Evolutionary conservation across 1,140 invertebrate species (phyloP), one percentile per base, ranked within the genome.

Genomic region (Drosophila bifasciata): DNA sequence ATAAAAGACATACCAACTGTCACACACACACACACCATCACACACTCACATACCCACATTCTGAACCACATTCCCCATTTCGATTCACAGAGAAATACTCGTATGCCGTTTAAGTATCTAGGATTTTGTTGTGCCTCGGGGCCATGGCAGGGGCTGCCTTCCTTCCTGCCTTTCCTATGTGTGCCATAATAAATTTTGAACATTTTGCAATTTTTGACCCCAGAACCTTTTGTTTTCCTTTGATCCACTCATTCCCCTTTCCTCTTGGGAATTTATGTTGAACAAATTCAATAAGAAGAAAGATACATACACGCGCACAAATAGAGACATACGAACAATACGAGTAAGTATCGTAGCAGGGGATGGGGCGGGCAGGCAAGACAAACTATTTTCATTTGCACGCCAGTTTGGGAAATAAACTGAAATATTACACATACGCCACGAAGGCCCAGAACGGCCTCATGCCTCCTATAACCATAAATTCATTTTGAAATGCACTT

Each of bases 341-440:
- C 28, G 8, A 8, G 28, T 28, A 28, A 28, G 7, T 28, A 28
- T 28, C 28, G 28, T 9, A 28, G 28, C 8, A 28, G 28, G 3
- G n/a, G n/a, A n/a, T n/a, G n/a, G n/a, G n/a, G n/a, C n/a, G n/a
- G n/a, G 23, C 8, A 16, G 28, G 48, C 45, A 32, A 43, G 23
- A 44, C 23, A 62, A 74, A 83, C 68, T 49, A 60, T 60, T 83
- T 83, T 69, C 60, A 81, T 64, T 74, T 69, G 51, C 59, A 77
- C 70, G 44, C 46, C 48, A 57, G 55, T 49, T 58, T 55, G 36
- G 57, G 49, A 40, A 41, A 59, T 49, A 70, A 61, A 55, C 58
- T 71, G 40, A 84, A 56, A 76, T 85, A 85, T 85, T 58, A 61
- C 76, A 46, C 76, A 84, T 84, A 79, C 80, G 79, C 58, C 79